These are phyloP conservation scores for Formica aserva DNA, from an alignment of 2,888 invertebrate species.

Conservation along the genomic window DNA sequence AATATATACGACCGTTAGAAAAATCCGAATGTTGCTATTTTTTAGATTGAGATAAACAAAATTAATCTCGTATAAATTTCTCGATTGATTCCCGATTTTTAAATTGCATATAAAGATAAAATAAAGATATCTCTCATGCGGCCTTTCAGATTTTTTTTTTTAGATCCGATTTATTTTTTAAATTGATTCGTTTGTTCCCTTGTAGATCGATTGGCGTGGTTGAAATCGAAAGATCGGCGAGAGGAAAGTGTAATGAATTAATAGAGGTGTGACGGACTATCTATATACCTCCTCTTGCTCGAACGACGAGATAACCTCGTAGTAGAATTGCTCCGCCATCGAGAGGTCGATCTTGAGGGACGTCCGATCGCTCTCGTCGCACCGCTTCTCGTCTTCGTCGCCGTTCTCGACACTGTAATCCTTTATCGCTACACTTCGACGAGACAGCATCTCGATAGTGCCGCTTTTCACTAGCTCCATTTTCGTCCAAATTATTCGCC, in stretches of 20 bases:
- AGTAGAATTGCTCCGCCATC: constrained; percentile 84
- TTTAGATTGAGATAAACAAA: not conserved
- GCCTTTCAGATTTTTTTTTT: not conserved
- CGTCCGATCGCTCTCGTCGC: constrained; percentile 76
- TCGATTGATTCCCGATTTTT: not conserved
- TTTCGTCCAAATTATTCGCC: constrained; percentile 29
- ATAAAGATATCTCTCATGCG: not conserved
- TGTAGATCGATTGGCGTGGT: constrained; percentile 2
- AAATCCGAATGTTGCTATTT: not conserved
- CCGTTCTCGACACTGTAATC: constrained; percentile 79
- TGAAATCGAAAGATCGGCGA: constrained; percentile 59
- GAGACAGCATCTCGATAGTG: constrained; percentile 83
- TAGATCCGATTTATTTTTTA: not conserved
- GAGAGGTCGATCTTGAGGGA: constrained; percentile 84
- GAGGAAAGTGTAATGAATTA: constrained; percentile 63
- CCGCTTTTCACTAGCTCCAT: constrained; percentile 84
- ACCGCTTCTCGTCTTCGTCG: constrained; percentile 68
- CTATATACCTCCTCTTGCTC: constrained; percentile 84
- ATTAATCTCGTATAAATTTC: not conserved
- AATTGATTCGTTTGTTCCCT: not conserved
- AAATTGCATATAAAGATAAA: too few species aligned
- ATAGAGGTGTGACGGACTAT: constrained; percentile 65
- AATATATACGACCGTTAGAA: not conserved
- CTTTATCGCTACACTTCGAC: constrained; percentile 82
- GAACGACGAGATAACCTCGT: constrained; percentile 84